Evolutionary conservation across 2,113 vertebrate genomes (phyloP).

Genomic region (Sula dactylatra): DNA sequence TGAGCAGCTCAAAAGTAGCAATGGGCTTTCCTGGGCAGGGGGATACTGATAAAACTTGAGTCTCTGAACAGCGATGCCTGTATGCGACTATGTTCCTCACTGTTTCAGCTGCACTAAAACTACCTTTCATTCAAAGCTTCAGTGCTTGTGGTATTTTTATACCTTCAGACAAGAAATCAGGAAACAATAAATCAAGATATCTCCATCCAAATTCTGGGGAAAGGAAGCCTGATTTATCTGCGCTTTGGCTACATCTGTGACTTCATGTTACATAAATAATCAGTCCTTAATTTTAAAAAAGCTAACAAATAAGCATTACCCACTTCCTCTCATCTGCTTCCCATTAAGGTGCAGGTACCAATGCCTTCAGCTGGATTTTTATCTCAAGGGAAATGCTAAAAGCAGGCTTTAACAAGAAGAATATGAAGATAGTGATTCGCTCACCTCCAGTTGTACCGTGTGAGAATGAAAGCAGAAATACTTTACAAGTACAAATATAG

Average conservation of each 20-base stretch:
- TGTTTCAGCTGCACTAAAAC: not conserved
- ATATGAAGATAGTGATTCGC: not conserved
- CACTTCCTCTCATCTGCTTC: not conserved
- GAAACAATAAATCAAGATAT: not conserved
- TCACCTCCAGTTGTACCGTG: not conserved
- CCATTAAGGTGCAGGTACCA: not conserved
- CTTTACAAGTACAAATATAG: not conserved
- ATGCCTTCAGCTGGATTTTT: not conserved
- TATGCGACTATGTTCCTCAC: not conserved
- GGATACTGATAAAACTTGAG: not conserved
- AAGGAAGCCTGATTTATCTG: not conserved
- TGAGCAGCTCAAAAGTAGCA: not conserved
- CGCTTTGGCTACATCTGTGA: not conserved
- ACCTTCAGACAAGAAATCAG: not conserved
- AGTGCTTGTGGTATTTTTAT: not conserved
- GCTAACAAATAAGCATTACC: not conserved
- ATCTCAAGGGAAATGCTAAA: not conserved
- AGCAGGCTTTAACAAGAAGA: not conserved
- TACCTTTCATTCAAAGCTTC: not conserved
- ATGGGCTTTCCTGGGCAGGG: not conserved
- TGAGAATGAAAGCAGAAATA: not conserved
- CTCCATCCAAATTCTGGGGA: not conserved
- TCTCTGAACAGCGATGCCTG: not conserved
- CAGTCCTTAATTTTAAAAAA: not conserved
- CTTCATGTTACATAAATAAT: not conserved